A percentile compares a stretch with the other conserved stretches of the same genome.
Conservation (phyloP, 2,888 invertebrate species). For the Sicus ferrugineus region DNA sequence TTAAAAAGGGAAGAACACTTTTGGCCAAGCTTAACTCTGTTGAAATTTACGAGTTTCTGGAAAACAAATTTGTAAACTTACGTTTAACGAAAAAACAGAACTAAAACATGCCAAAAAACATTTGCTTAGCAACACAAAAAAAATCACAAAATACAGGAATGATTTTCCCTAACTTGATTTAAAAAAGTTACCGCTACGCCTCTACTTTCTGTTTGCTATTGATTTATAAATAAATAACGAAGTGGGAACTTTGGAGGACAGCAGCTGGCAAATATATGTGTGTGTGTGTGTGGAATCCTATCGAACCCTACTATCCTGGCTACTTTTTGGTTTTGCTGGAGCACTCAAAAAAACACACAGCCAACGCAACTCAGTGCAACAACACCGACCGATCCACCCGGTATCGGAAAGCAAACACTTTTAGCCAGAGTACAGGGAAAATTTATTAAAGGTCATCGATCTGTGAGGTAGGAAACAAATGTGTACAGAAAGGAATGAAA, state of each 20-base stretch:
- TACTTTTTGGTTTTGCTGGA: background rate
- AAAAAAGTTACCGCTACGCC: background rate
- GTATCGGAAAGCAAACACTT: background rate
- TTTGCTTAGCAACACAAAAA: background rate
- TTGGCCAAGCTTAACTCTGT: background rate
- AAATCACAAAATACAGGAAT: background rate
- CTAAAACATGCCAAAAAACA: too few relatives aligned
- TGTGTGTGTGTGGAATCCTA: too few relatives aligned
- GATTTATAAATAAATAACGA: constrained; percentile 16
- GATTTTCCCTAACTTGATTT: background rate
- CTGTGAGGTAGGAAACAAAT: constrained; percentile 7
- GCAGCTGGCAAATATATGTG: background rate
- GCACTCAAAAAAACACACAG: background rate
- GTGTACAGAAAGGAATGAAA: background rate
- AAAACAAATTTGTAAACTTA: background rate
- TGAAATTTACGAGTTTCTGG: background rate
- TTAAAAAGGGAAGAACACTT: background rate
- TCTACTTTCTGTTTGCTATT: background rate
- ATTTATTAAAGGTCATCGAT: constrained; percentile 40
- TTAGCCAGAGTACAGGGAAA: constrained; percentile 22
- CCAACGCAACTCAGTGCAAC: background rate
- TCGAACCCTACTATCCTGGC: background rate
- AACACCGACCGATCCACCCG: too few relatives aligned
- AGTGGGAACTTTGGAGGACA: background rate
- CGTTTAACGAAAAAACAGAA: background rate